Conservation (phyloP, 2,888 invertebrate species). For the Hemaris fuciformis region DNA sequence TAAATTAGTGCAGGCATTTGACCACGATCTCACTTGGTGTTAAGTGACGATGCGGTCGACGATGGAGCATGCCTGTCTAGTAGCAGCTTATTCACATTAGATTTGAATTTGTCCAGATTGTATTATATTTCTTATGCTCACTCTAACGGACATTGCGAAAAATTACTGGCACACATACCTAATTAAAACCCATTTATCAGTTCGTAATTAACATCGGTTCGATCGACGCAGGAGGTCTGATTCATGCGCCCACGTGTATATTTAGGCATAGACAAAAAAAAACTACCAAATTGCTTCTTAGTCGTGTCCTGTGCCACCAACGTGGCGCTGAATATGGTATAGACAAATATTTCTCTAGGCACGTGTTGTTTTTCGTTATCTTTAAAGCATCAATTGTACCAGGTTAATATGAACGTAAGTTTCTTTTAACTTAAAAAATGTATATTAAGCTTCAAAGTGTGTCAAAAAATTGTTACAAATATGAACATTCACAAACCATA, state of each 20-base stretch:
- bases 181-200: constrained; percentile 25
- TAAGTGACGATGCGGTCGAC: no score
- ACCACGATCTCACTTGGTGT: no score
- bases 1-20: no score
- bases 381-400: no score
- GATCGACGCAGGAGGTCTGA: constrained; percentile 68
- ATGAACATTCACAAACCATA: neutral
- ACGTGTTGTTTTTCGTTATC: constrained; percentile 34
- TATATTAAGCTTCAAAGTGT: no score
- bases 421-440: no score
- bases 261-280: constrained; percentile 51
- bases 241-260: constrained; percentile 50
- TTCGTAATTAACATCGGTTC: constrained; percentile 27
- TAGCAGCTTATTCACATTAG: no score
- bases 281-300: constrained; percentile 39
- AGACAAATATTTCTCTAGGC: constrained; percentile 43
- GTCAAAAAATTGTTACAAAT: neutral
- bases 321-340: constrained; percentile 53
- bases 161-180: constrained; percentile 18
- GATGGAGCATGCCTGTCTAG: no score
- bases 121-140: no score
- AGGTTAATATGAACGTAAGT: no score
- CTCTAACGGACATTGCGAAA: constrained; percentile 2
- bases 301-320: constrained; percentile 63
- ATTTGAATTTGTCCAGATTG: no score